A percentile compares a stretch with the other conserved stretches of the same genome.
These are phyloP conservation scores for Oryzaephilus surinamensis DNA, from an alignment of 1,140 invertebrate species.

Conservation along the genomic window DNA sequence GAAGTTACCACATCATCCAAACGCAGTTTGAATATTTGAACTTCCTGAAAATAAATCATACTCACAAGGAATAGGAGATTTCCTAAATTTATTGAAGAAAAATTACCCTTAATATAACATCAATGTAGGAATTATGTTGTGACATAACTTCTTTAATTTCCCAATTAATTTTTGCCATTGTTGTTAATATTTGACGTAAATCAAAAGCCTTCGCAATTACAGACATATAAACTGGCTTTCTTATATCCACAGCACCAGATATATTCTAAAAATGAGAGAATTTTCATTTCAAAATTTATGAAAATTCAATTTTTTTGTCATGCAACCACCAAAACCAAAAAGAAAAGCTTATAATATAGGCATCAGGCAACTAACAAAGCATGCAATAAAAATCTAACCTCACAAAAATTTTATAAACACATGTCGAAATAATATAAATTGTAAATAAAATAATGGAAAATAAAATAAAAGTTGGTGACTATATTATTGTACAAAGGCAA, in stretches of 20 bases:
- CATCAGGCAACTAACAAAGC: too few relatives aligned
- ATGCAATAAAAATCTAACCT: too few relatives aligned
- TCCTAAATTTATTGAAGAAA: background rate
- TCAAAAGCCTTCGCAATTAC: constrained; percentile 73
- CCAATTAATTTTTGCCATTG: constrained; percentile 93
- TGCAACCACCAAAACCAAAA: too few relatives aligned
- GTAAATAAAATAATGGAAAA: too few relatives aligned
- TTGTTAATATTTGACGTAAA: constrained; percentile 59
- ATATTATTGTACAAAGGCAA: constrained; percentile 63
- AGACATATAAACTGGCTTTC: constrained; percentile 75
- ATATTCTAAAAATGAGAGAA: constrained; percentile 48
- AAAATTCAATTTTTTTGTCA: too few relatives aligned
- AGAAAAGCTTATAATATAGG: too few relatives aligned
- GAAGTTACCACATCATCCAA: constrained; percentile 54
- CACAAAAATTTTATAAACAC: too few relatives aligned
- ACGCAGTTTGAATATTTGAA: constrained; percentile 67
- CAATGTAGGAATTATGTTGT: constrained; percentile 85
- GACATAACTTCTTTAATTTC: constrained; percentile 92
- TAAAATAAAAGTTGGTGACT: constrained; percentile 49
- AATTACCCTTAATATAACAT: constrained; percentile 52
- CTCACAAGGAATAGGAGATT: background rate
- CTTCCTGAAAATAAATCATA: constrained; percentile 44
- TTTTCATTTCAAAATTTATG: too few relatives aligned
- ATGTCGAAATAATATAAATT: too few relatives aligned
- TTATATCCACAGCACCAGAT: constrained; percentile 56